Evolutionary conservation across 2,888 invertebrate species (phyloP).

Genomic region (Eupithecia subumbrata): DNA sequence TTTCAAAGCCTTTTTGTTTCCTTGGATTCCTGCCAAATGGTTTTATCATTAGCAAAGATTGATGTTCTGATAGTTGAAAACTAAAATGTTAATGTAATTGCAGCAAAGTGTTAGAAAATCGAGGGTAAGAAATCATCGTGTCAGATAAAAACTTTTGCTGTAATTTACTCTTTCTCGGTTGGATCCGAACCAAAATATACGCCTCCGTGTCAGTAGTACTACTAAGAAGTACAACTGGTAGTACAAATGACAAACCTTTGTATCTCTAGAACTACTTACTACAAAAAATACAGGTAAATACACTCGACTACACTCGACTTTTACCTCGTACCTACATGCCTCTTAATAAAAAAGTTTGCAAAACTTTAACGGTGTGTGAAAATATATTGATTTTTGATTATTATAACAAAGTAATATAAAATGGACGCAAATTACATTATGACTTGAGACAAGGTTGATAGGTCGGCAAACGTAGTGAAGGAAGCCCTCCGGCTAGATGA

Average conservation of each 20-base stretch:
- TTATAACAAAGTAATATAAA: background rate
- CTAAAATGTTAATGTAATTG: conserved; percentile 54
- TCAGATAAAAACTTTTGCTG: background rate
- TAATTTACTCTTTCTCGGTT: background rate
- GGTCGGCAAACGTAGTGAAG: too few relatives aligned
- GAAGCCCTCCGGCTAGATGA: too few relatives aligned
- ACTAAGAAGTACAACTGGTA: too few relatives aligned
- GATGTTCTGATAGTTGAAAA: conserved; percentile 64
- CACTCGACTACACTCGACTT: too few relatives aligned
- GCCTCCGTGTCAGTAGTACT: too few relatives aligned
- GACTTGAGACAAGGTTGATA: background rate
- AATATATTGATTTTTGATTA: background rate
- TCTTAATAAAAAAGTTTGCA: background rate
- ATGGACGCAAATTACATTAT: too few relatives aligned
- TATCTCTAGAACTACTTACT: too few relatives aligned
- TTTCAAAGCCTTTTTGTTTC: conserved; percentile 64
- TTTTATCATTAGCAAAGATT: conserved; percentile 64
- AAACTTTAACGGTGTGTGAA: background rate
- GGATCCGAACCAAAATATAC: background rate
- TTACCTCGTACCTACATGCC: background rate
- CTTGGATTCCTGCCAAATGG: conserved; percentile 72
- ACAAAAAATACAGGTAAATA: too few relatives aligned
- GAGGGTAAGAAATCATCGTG: conserved; percentile 7
- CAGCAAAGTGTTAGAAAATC: conserved; percentile 37
- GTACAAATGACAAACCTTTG: too few relatives aligned